A percentile compares a stretch with the other conserved stretches of the same genome.
phyloP scores from a whole-genome alignment of 2,797 vertebrate species.

The Pantherophis alleghaniensis region DNA sequence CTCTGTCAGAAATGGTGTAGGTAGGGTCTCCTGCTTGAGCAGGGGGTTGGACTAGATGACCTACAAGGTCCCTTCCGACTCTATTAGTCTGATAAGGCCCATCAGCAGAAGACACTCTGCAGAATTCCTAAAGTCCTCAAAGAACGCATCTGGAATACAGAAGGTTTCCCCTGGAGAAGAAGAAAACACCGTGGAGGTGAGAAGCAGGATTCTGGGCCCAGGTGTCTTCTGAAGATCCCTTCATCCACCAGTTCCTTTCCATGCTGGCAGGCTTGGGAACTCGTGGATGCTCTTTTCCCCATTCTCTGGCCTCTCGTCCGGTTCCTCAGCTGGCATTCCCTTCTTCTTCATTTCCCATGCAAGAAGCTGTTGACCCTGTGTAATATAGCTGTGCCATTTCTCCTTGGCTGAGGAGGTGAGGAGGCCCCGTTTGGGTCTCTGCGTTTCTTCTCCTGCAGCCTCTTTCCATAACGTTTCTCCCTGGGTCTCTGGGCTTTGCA shows the following conservation, averaged over 20 bases:
- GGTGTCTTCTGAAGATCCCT: neutral
- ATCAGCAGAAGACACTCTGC: neutral
- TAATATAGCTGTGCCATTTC: conserved; percentile 66
- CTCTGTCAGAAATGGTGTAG: too few species aligned
- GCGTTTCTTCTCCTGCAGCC: conserved; percentile 38
- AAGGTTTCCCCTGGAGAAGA: neutral
- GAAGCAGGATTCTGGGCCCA: neutral
- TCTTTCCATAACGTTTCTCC: neutral
- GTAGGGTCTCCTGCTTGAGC: too few species aligned
- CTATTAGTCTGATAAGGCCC: neutral
- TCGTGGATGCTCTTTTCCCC: neutral
- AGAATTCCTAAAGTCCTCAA: neutral
- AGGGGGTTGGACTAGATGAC: too few species aligned
- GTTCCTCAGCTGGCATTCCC: conserved; percentile 44
- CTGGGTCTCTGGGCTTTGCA: neutral
- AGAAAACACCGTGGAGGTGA: neutral
- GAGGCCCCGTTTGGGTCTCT: conserved; percentile 67
- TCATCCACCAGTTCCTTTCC: neutral
- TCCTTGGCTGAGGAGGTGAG: conserved; percentile 65
- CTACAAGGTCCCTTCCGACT: too few species aligned
- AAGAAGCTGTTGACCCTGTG: conserved; percentile 57
- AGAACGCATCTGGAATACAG: neutral
- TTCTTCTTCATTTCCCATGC: conserved; percentile 54
- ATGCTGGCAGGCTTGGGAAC: neutral
- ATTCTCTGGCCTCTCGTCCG: neutral